A percentile compares a stretch with the other conserved stretches of the same genome.
Evolutionary conservation across 2,888 invertebrate genomes (phyloP).

Genomic region (Brachypalpus laphriformis): DNA sequence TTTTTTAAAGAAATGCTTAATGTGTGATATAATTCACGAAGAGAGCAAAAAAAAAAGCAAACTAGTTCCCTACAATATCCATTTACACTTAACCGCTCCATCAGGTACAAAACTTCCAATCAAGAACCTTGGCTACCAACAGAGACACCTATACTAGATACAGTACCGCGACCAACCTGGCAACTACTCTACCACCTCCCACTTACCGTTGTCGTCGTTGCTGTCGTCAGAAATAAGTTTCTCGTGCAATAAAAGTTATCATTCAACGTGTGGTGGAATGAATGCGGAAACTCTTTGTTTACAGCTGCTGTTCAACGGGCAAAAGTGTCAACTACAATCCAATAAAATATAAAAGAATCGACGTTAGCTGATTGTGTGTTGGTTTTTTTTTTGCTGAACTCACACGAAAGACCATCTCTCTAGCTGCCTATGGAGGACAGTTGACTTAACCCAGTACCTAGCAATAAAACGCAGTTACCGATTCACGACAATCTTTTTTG

Average conservation of each 20-base stretch:
- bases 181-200: slow-evolving; percentile 5
- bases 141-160: neutral
- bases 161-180: neutral
- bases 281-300: slow-evolving; percentile 74
- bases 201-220: neutral
- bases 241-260: slow-evolving; percentile 60
- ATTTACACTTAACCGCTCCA: slow-evolving; percentile 55
- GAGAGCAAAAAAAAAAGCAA: slow-evolving; percentile 20
- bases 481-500: slow-evolving; percentile 69
- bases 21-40: slow-evolving; percentile 41
- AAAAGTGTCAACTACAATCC: slow-evolving; percentile 70
- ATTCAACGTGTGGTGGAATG: slow-evolving; percentile 58
- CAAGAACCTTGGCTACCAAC: slow-evolving; percentile 66
- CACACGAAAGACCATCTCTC: slow-evolving; percentile 1
- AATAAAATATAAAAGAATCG: slow-evolving; percentile 52
- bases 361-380: slow-evolving; percentile 6
- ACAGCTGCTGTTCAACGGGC: slow-evolving; percentile 49
- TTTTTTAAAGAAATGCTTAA: slow-evolving; percentile 42
- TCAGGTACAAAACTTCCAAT: slow-evolving; percentile 55
- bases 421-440: slow-evolving; percentile 36
- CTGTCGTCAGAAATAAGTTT: slow-evolving; percentile 15
- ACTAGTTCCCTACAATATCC: slow-evolving; percentile 60
- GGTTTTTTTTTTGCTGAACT: slow-evolving; percentile 17
- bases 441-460: slow-evolving; percentile 68
- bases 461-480: slow-evolving; percentile 70